Evolutionary conservation across 2,888 invertebrate genomes (phyloP), one percentile per base, ranked within the genome.

Genomic region (Lasioglossum pauxillum): DNA sequence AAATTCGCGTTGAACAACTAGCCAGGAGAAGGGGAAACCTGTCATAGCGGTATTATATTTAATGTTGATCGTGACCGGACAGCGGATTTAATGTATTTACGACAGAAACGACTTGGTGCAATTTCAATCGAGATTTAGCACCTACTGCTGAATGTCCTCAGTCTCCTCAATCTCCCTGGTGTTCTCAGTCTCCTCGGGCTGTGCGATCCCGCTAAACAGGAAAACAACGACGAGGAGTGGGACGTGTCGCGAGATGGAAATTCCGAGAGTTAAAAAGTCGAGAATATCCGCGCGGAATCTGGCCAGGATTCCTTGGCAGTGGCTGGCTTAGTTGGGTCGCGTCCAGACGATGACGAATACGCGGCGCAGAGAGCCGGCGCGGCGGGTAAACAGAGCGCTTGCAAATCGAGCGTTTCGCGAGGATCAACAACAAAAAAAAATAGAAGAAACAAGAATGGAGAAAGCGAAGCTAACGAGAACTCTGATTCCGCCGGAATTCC

Each of bases 271-370:
- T 88, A 85, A 88, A 92, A 92, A 92, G 84, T 88, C 86, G 83
- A 88, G 85, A 91, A 89, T 90, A 90, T 88, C 85, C 82, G 46
- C 67, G 84, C 84, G 73, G 87, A 87, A 89, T 89, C 89, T 88
- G 87, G 89, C 92, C 90, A 93, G 92, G 88, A 93, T 94, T 94
- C 92, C 91, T 94, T 92, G 93, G 92, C 93, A 93, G 89, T 91
- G 86, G 89, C 90, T 92, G 92, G 90, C 90, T 92, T 92, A 91
- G 91, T 94, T 94, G 94, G 93, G 82, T 49, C 57, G 71, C 35
- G 78, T 92, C 94, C 94, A 94, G 93, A 87, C 80, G 90, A 91
- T 93, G 94, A 94, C 93, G 92, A 93, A 91, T 84, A 86, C 83
- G 78, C 80, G 79, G 73, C 83, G 79, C 73, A 49, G 75, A 57